Conservation (phyloP, 2,797 vertebrate species). For the Morus bassanus region DNA sequence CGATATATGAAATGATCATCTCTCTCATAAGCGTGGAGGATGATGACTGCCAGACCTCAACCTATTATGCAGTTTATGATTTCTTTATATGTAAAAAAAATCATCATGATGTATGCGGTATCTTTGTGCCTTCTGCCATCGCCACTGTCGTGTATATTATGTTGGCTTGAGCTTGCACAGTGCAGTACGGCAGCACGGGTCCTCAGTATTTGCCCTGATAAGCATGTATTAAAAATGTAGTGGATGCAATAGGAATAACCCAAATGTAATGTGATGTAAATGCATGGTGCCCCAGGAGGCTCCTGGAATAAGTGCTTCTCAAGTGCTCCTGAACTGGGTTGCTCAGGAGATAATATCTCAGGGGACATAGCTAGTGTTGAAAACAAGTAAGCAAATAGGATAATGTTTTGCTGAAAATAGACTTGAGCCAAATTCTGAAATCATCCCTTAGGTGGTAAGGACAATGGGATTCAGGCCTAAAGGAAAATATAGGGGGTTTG, state of each 20-base stretch:
- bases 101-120: too few relatives aligned
- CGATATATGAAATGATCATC: neutral
- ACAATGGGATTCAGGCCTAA: neutral
- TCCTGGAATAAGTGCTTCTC: neutral
- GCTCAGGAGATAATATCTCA: conserved; percentile 30
- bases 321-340: neutral
- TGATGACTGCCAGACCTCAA: neutral
- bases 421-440: neutral
- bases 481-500: neutral
- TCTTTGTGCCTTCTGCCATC: neutral
- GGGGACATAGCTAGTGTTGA: neutral
- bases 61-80: neutral
- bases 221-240: neutral
- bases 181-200: neutral
- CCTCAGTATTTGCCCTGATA: neutral
- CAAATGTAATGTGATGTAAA: neutral
- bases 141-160: neutral
- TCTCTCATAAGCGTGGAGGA: neutral
- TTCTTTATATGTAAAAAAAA: neutral
- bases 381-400: neutral
- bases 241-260: neutral
- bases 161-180: neutral
- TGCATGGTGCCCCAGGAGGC: neutral
- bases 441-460: neutral
- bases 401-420: neutral